These are phyloP conservation scores for Acholoe squamosa DNA, from an alignment of 2,888 invertebrate species.

Conservation along the genomic window DNA sequence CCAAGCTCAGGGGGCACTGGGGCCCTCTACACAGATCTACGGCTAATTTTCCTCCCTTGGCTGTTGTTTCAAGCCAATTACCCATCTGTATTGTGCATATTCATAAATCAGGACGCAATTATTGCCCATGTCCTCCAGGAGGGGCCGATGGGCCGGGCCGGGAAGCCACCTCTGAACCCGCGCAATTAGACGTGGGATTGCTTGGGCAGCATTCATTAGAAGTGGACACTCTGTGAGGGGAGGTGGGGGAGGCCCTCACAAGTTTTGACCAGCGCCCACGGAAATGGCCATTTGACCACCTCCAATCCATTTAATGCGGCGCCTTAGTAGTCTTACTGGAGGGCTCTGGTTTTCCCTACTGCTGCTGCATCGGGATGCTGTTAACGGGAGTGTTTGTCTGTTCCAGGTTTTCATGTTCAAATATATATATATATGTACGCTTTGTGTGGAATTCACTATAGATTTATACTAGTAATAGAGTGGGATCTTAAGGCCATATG, in stretches of 20 bases:
- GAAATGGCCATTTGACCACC: slow-evolving; percentile 41
- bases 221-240: slow-evolving; percentile 25
- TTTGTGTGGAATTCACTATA: too few relatives aligned
- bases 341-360: too few relatives aligned
- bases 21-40: background rate
- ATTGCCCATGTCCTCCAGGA: slow-evolving; percentile 6
- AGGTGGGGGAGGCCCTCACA: background rate
- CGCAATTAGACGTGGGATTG: slow-evolving; percentile 43
- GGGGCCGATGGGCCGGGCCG: background rate
- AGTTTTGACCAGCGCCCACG: slow-evolving; percentile 17
- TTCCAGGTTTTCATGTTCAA: too few relatives aligned
- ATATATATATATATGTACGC: too few relatives aligned
- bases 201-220: slow-evolving; percentile 14
- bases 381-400: too few relatives aligned
- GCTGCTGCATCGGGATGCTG: too few relatives aligned
- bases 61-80: slow-evolving; percentile 60
- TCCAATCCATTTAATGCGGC: slow-evolving; percentile 31
- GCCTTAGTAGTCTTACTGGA: slow-evolving; percentile 16
- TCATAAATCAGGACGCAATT: slow-evolving; percentile 59
- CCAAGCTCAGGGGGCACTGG: background rate
- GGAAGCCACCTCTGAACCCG: slow-evolving; percentile 48
- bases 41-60: slow-evolving; percentile 51
- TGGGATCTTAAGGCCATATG: too few relatives aligned
- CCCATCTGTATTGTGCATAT: slow-evolving; percentile 57
- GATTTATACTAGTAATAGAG: too few relatives aligned